Conservation (phyloP, 1,140 invertebrate species). For the Tribolium madens region DNA sequence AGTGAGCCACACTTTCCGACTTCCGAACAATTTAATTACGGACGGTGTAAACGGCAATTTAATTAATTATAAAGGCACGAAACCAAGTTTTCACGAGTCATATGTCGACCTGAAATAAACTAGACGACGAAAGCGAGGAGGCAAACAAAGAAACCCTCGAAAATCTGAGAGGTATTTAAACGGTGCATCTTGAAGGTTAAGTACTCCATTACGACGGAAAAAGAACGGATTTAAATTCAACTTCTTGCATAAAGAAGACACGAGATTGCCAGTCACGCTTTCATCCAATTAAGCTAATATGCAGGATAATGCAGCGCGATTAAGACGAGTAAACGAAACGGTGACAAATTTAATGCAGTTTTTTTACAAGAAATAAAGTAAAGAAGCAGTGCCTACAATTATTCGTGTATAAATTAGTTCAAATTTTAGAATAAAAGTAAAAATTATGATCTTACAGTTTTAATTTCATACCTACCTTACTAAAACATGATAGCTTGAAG, state of each 20-base stretch:
- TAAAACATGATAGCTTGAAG: too few relatives aligned
- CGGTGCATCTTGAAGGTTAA: constrained; percentile 30
- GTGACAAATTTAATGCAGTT: neutral
- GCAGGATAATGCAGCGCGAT: neutral
- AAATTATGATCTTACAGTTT: too few relatives aligned
- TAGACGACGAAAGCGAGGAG: neutral
- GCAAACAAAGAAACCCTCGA: neutral
- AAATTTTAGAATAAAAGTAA: too few relatives aligned
- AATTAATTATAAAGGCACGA: constrained; percentile 7
- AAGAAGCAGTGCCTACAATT: too few relatives aligned
- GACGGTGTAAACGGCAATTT: constrained; percentile 29
- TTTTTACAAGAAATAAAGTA: too few relatives aligned
- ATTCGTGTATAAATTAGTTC: too few relatives aligned
- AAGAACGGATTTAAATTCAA: neutral
- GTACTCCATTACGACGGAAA: constrained; percentile 16
- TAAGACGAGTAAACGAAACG: neutral
- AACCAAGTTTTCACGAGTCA: constrained; percentile 16
- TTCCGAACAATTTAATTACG: constrained; percentile 21
- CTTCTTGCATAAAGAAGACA: neutral
- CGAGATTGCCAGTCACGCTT: neutral
- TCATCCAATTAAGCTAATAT: constrained; percentile 24
- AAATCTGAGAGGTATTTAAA: neutral
- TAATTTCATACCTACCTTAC: too few relatives aligned
- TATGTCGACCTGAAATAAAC: constrained; percentile 2
- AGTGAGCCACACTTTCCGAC: neutral